Evolutionary conservation across 92 coral and sea anemone genomes (phyloP), one percentile per base, ranked within the genome.

Genomic region (Chrysogorgia sp.): DNA sequence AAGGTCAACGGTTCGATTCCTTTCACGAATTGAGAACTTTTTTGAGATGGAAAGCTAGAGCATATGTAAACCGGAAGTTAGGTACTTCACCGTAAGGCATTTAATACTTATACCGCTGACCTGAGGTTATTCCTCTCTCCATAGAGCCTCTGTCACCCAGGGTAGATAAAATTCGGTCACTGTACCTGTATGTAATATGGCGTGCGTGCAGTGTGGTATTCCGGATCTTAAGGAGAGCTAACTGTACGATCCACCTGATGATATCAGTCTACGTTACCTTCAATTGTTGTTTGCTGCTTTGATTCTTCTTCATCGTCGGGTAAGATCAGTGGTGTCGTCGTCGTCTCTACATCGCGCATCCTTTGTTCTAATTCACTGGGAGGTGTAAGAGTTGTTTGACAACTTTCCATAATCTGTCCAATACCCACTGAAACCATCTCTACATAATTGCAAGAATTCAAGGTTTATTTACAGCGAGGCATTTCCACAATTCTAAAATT

Each of bases 231-330:
- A 47, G n/a, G 14, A 7, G 53, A 6, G 53, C 5, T 47, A 47
- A 47, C n/a, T 6, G n/a, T 6, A 6, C 2, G 2, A 47, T 47
- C 7, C 2, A 2, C n/a, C 10, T 6, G 34, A 26, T 45, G 7
- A 22, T 25, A 1, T 28, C 9, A 19, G 34, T 29, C 13, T 34
- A 17, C 25, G 29, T 40, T 53, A 71, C 77, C 79, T 72, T 37
- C 64, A 72, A 55, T 17, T 48, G 77, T 52, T 49, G 77, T 10
- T 45, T 71, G 77, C 9, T 24, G 2, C 45, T 53, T 71, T 8
- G 62, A 23, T 29, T 71, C 62, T 14, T 19, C 25, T 10, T 43
- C 60, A 24, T 68, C 23, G 31, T 47, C 25, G 31, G 34, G 47
- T 2, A 24, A 40, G 1, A 23, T 24, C 7, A 29, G 34, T 32